A percentile compares a stretch with the other conserved stretches of the same genome.
Conservation (phyloP, 2,113 vertebrate species). For the Uria lomvia region DNA sequence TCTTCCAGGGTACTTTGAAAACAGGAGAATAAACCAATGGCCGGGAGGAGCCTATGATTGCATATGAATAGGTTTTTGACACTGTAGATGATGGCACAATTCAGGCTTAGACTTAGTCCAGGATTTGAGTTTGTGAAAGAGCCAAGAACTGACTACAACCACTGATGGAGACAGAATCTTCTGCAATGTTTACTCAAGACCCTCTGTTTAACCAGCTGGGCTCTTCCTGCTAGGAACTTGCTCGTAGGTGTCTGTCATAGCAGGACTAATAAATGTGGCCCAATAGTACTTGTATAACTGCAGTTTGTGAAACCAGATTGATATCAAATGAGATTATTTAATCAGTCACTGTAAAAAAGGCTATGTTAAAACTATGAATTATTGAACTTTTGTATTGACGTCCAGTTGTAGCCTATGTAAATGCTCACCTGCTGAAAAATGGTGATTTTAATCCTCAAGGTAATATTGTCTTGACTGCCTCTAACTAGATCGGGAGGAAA, state of each 20-base stretch:
- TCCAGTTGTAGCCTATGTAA: neutral
- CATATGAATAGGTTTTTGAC: neutral
- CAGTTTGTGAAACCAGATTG: neutral
- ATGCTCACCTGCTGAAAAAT: neutral
- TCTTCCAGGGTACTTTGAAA: neutral
- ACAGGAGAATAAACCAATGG: neutral
- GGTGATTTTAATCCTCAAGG: neutral
- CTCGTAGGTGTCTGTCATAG: neutral
- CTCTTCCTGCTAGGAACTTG: neutral
- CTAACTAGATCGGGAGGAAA: neutral
- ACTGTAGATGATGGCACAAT: neutral
- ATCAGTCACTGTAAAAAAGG: neutral
- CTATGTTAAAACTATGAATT: neutral
- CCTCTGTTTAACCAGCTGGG: neutral
- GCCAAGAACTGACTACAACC: neutral
- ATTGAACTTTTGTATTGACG: neutral
- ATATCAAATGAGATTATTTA: neutral
- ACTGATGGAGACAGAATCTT: neutral
- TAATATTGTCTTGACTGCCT: neutral
- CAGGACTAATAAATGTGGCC: neutral
- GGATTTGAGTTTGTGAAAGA: neutral
- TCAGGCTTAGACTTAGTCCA: neutral
- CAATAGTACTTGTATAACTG: neutral
- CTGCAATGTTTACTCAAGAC: neutral
- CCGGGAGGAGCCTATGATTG: neutral